Evolutionary conservation across 2,113 vertebrate species (phyloP), one percentile per base, ranked within the genome.

Genomic region (Epinephelus moara): DNA sequence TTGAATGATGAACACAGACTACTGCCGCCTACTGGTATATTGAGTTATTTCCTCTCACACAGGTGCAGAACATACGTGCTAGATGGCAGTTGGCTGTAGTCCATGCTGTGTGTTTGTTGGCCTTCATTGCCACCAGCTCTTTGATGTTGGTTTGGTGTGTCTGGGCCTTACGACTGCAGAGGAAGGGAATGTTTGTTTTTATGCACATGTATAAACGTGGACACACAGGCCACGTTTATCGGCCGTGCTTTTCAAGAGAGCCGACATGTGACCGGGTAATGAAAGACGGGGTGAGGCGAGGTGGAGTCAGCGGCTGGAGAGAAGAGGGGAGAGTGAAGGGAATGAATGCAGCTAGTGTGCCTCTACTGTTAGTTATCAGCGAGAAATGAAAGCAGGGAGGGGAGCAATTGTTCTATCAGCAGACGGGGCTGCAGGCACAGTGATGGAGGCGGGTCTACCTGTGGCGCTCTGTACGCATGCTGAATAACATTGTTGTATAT

Each of bases 271-370:
- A 82, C 50, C 18, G 57, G 57, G 63, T 76, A 79, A 82, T 71
- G 71, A 85, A 69, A 86, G 71, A 70, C 17, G 67, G 63, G 70
- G 14, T 70, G 63, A 76, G 78, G 68, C 2, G 50, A 80, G 56
- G 78, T 74, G 77, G 33, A 73, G 70, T 49, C 25, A 42, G 61
- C 2, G 63, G 79, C 69, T 21, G 70, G 63, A 81, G 37, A 66
- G 70, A 57, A n/a, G 45, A 81, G 75, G 60, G 30, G 23, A 33
- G 63, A 70, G 62, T n/a, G 37, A 37, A 67, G 73, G 50, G 60
- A 66, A 88, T 90, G 80, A 89, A 85, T 86, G 69, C 71, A 75
- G 72, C 75, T 64, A 78, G 85, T 88, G 82, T 88, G 78, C 61
- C 77, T 42, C 64, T 61, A 50, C 76, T 57, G 62, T 71, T 70